These are phyloP conservation scores for Rhagoletis zephyria DNA, from an alignment of 1,140 invertebrate species.

Conservation along the genomic window DNA sequence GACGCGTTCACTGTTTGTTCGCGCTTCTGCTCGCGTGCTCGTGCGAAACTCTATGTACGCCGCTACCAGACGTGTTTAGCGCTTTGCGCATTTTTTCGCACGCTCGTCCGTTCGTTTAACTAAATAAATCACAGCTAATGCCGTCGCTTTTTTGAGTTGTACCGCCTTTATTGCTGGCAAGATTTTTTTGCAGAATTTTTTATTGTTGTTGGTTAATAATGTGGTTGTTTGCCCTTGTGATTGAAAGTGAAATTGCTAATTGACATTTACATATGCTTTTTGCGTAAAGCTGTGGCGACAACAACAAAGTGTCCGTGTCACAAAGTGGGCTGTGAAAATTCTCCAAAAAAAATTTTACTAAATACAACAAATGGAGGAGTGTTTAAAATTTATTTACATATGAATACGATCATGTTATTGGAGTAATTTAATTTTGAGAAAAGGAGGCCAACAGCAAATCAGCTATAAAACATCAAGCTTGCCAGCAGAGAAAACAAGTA, in stretches of 20 bases:
- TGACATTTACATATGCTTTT: not conserved
- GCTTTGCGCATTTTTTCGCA: not conserved
- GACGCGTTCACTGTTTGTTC: constrained; percentile 48
- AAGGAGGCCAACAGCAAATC: too few relatives aligned
- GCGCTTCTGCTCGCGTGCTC: constrained; percentile 46
- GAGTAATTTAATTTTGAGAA: too few relatives aligned
- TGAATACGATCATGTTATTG: too few relatives aligned
- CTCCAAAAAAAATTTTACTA: not conserved
- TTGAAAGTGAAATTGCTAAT: constrained; percentile 41
- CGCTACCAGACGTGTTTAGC: not conserved
- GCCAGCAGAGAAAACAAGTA: too few relatives aligned
- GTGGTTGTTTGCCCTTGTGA: not conserved
- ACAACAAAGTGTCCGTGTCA: not conserved
- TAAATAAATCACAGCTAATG: not conserved
- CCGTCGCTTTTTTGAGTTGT: not conserved
- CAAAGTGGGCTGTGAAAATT: not conserved
- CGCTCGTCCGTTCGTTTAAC: constrained; percentile 8
- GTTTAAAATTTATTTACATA: too few relatives aligned
- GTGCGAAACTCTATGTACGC: constrained; percentile 35
- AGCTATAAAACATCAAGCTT: too few relatives aligned
- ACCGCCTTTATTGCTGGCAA: not conserved
- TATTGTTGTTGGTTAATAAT: not conserved
- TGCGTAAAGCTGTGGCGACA: not conserved
- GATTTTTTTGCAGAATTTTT: not conserved
- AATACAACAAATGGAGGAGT: not conserved